Evolutionary conservation across 2,888 invertebrate species (phyloP), one percentile per base, ranked within the genome.

Genomic region (Synanthedon vespiformis): DNA sequence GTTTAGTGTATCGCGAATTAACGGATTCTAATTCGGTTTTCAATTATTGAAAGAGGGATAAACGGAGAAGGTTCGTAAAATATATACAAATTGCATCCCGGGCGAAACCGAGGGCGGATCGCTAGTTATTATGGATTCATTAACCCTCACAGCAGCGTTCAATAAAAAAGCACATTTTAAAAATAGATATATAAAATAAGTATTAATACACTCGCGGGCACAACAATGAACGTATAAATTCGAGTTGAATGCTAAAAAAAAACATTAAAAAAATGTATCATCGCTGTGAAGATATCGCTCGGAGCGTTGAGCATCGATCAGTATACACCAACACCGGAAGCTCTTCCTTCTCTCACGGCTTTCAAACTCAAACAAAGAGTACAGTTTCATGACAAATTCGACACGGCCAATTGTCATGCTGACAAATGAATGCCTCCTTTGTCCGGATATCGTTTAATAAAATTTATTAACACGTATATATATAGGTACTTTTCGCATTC

Each of bases 361-460:
- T 82, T 81, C 77, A 81, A 54, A 55, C 59, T 60, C 67, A 66
- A 74, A 85, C 81, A 85, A 82, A 68, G 65, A 58, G 59, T 63
- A 68, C 68, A 74, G 74, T 78, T 76, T 73, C 81, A 80, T 81
- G 84, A 86, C 87, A 86, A 86, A 87, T 87, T 85, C 83, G 82
- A 80, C 74, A 70, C 77, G 70, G 70, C 62, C 73, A 68, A 77
- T 82, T 77, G 77, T 80, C 66, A 66, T 65, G 62, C 61, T 65
- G 71, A 77, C 77, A 73, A 72, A 72, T 71, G 72, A 68, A 72
- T 34, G 34, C 73, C 71, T 70, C 63, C 69, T 65, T 81, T 82
- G 77, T 81, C 58, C 56, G 61, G 55, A 59, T 64, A 70, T 70
- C 71, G 69, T 80, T 81, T 78, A 77, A 84, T 84, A 78, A 80